Evolutionary conservation across 1,140 invertebrate genomes (phyloP).

Genomic region (Conopomorpha cramerella): DNA sequence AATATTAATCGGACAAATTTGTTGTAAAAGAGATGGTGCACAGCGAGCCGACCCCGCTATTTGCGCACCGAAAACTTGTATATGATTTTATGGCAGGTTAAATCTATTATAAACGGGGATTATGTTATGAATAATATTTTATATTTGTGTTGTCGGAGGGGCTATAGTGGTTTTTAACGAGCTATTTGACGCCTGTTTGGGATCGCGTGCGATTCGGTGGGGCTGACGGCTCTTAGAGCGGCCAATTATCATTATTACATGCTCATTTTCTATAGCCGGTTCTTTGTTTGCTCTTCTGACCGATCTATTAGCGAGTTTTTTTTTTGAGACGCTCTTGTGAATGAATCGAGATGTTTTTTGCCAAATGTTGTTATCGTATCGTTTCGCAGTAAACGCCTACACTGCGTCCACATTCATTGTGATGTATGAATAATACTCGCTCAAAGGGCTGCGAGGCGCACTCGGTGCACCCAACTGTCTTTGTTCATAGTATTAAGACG

Average conservation of each 20-base stretch:
- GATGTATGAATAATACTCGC: too few relatives aligned
- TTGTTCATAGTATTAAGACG: too few relatives aligned
- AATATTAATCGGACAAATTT: slow-evolving; percentile 33
- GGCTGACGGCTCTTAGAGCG: slow-evolving; percentile 13
- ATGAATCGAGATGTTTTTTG: too few relatives aligned
- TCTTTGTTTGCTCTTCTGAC: slow-evolving; percentile 35
- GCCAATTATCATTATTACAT: slow-evolving; percentile 34
- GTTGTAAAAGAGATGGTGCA: too few relatives aligned
- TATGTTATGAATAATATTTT: slow-evolving; percentile 56
- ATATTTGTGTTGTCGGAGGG: slow-evolving; percentile 22
- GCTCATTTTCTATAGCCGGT: slow-evolving; percentile 14
- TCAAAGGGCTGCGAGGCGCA: too few relatives aligned
- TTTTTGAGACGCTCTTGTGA: too few relatives aligned
- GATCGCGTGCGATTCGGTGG: slow-evolving; percentile 26
- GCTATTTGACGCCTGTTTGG: slow-evolving; percentile 47
- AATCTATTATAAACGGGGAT: slow-evolving; percentile 54
- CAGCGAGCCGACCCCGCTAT: slow-evolving; percentile 23
- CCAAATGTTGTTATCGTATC: too few relatives aligned
- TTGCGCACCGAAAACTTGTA: slow-evolving; percentile 34
- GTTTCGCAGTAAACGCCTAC: too few relatives aligned
- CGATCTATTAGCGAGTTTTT: too few relatives aligned
- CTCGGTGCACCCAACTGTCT: too few relatives aligned
- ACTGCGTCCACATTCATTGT: too few relatives aligned
- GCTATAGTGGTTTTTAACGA: slow-evolving; percentile 37
- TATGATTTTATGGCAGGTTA: slow-evolving; percentile 58